Base-by-base conservation (phyloP, 1,140 invertebrate species). In the Pseudomyrmex gracilis region DNA sequence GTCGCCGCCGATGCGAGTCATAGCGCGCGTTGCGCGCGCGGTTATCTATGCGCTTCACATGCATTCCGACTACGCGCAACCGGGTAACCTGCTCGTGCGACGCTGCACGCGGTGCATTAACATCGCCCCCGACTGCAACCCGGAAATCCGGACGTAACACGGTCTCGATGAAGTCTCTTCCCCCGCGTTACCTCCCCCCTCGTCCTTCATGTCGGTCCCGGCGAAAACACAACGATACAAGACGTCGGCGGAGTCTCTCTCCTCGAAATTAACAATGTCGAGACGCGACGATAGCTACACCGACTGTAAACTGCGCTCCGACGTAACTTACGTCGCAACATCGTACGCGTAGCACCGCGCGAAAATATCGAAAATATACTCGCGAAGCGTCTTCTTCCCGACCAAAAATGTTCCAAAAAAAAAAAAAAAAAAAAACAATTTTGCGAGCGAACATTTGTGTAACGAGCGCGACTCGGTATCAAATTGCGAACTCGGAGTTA, bases 21-120 rank as follows among this genome's bases (percentile, higher is more conserved):
- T 76, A 83, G 55, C 57, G 57, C 22, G 73, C 34, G 53, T 57
- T 73, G n/a, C 24, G 55, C 71, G 71, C 61, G 60, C 45, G 63
- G 66, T 71, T 84, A 84, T 84, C 20, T 74, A 73, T 58, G 77
- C 55, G 73, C 43, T 78, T 64, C 77, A 64, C 84, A 83, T 85
- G 83, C 83, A 82, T 61, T 80, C 71, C 53, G 76, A 64, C 57
- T 77, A 84, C 85, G 85, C 89, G 85, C 76, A 73, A 73, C 73
- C 61, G 73, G 24, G 34, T 34, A 34, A 5, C 34, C 5, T 77
- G 67, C 47, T 24, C 51, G 51, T 60, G 24, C 60, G 57, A 73
- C 61, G 60, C 45, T 77, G 83, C 86, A 53, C 83, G 55, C 80
- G 74, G 47, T 74, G 85, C 71, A 86, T 86, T 86, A 76, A 68